A percentile compares a stretch with the other conserved stretches of the same genome.
Conservation (phyloP, 2,797 vertebrate species). For the Simalia tracyae region DNA sequence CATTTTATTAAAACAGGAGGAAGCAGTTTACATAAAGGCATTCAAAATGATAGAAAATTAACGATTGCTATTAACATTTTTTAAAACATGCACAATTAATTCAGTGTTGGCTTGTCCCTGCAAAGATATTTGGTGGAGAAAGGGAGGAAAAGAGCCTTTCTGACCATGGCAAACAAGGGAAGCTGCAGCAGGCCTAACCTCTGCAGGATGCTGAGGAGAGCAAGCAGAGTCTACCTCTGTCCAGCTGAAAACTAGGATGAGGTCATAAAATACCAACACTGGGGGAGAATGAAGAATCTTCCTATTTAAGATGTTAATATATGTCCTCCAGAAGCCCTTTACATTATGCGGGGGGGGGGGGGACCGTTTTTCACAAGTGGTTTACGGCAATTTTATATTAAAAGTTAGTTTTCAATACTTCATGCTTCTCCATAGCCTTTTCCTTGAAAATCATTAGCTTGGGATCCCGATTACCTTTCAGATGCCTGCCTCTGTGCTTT, state of each 20-base stretch:
- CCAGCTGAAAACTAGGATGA: background rate
- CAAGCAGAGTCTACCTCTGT: background rate
- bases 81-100: constrained; percentile 67
- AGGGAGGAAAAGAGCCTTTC: background rate
- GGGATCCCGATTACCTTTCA: background rate
- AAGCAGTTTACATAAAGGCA: constrained; percentile 60
- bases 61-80: constrained; percentile 25
- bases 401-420: background rate
- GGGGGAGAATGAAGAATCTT: background rate
- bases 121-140: background rate
- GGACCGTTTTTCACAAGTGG: background rate
- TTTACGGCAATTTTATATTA: background rate
- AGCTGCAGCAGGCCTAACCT: background rate
- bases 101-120: constrained; percentile 20
- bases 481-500: background rate
- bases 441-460: background rate
- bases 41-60: constrained; percentile 50
- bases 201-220: too few relatives aligned
- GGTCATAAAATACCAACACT: background rate
- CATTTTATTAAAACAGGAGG: constrained; percentile 61
- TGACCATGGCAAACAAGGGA: background rate
- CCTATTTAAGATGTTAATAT: background rate
- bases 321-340: background rate
- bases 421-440: background rate
- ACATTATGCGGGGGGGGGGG: background rate